Base-by-base conservation (phyloP, 2,888 invertebrate species). In the Caenorhabditis doughertyi region DNA sequence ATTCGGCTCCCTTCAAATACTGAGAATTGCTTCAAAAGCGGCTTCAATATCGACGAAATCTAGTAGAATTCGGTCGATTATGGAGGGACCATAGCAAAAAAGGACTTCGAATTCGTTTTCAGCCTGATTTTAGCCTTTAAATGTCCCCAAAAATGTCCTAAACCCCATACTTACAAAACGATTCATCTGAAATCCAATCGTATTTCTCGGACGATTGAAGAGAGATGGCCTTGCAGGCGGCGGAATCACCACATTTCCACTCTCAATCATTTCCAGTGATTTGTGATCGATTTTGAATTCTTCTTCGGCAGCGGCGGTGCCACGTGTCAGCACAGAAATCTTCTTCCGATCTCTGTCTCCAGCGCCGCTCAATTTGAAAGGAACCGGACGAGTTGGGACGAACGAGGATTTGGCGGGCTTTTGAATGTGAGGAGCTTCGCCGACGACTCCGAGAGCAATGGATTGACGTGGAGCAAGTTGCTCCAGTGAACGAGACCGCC, bases 191-290 rank as follows among this genome's bases (percentile, higher is more conserved):
- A 64, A n/a, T 47, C 70, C 68, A 21, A 51, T 16, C 8, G 79
- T 71, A n/a, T 56, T 44, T 49, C 79, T 71, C 9, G 56, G 4
- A 2, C 35, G 35, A 35, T 35, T 35, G 35, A 7, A 35, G 23
- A 72, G 29, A 1, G 72, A 62, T 1, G 72, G 67, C 0, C 72
- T 65, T 3, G 18, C 44, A 3, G 1, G 8, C 7, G 72, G 67
- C 7, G 72, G 67, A 39, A 79, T 72, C 3, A 58, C 51, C n/a
- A 79, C 32, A 25, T 49, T 39, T 32, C 79, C 72, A 27, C 51
- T 72, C 35, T 72, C 49, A 16, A 79, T 79, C 79, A 79, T 79
- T 3, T 32, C 72, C 39, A 79, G 11, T 5, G 79, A 65, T 7
- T 53, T 58, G 16, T 64, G 79, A 62, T 79, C 79, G 3, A 60